Evolutionary conservation across 2,797 vertebrate species (phyloP), one percentile per base, ranked within the genome.

Genomic region (Mionectes olivaceus): DNA sequence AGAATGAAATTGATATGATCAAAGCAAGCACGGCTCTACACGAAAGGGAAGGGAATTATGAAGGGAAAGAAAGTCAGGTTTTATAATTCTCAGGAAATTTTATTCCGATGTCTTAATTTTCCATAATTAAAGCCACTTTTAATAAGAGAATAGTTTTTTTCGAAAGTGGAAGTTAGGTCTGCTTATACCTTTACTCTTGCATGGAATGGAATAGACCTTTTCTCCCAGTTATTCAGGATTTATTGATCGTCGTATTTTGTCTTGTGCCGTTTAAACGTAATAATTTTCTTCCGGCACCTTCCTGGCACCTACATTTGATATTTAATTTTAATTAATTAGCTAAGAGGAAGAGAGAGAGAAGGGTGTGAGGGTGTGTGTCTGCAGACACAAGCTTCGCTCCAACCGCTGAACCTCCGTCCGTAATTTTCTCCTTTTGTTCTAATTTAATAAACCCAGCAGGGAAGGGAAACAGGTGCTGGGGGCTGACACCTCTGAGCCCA

Each of bases 291-390:
- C 59, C 60, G 74, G 43, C 49, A 37, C n/a, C 83, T 94, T 71
- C 46, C 64, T 64, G 83, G 64, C 60, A 37, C 75, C 68, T 65
- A 43, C 37, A 15, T 87, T 93, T 89, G 67, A 92, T 91, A 81
- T 95, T 87, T 96, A 92, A 94, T 95, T 92, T 83, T 89, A 89
- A 96, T 93, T 94, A 93, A 95, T 87, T 87, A 79, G 33, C 63
- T 55, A 50, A 87, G 52, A 32, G 33, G 30, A 39, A 39, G 67
- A 82, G n/a, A 27, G 33, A 30, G n/a, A n/a, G 33, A 30, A n/a
- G 24, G 6, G 2, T 11, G 50, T 23, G 44, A 46, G 50, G 8
- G 21, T 32, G 28, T 8, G 64, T 33, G 49, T 89, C 61, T 6
- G 19, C 28, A 5, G 77, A 39, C 65, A 60, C 41, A 27, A 93